phyloP scores from a whole-genome alignment of 2,797 vertebrate species.

The Phoeniculus purpureus region DNA sequence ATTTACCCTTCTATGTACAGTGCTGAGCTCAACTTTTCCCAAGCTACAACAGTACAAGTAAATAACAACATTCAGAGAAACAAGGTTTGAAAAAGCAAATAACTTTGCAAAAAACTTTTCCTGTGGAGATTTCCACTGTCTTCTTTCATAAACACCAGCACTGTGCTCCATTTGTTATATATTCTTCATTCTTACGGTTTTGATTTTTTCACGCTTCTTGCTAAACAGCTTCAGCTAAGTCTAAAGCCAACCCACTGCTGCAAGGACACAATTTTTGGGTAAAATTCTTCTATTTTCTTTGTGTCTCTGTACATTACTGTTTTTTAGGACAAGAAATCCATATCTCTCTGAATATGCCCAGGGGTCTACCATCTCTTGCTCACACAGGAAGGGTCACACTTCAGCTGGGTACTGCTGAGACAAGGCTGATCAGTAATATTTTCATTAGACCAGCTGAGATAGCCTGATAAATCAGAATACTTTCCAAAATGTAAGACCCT shows the following conservation, averaged over 20 bases:
- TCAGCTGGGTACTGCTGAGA: not conserved
- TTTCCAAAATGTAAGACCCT: not conserved
- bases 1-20: not conserved
- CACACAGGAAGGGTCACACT: not conserved
- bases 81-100: not conserved
- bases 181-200: slow-evolving; percentile 27
- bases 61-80: not conserved
- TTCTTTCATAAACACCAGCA: not conserved
- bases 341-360: not conserved
- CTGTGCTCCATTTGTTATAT: not conserved
- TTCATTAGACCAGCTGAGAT: not conserved
- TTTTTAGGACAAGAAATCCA: not conserved
- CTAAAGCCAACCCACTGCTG: not conserved
- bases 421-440: not conserved
- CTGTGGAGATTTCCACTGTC: not conserved
- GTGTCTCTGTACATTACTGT: not conserved
- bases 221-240: not conserved
- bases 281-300: not conserved
- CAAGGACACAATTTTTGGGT: not conserved
- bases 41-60: not conserved
- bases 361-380: not conserved
- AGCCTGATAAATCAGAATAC: not conserved
- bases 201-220: slow-evolving; percentile 8
- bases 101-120: not conserved
- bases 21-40: not conserved